Base-by-base conservation (phyloP, 2,113 vertebrate species). In the Galbula dea region DNA sequence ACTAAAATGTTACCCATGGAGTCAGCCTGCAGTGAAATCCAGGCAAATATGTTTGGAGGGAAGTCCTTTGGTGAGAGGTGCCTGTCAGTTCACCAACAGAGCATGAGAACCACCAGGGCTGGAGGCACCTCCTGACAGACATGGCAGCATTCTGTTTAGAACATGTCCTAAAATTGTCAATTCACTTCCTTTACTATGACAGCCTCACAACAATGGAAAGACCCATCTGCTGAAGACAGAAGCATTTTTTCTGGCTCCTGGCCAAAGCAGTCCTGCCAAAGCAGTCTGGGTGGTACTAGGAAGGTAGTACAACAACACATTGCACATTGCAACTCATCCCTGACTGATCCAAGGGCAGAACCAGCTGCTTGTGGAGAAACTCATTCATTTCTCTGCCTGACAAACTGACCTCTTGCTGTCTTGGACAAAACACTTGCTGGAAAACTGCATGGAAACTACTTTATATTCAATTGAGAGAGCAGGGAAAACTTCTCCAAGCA, bases 31-130 rank as follows among this genome's bases (percentile, higher is more conserved):
- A 73, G 24, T 34, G 26, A 91, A 72, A 88, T 41, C 30, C 55
- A 86, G 20, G 37, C 51, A 76, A 63, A 43, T 58, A 43, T 0
- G 2, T 41, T 57, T 2, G 3, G 43, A 74, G 73, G 37, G 45
- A 52, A 57, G 22, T 48, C 66, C 21, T 9, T 39, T 29, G 54
- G 49, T 3, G 1, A 17, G 12, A 82, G 39, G 48, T 1, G 1
- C 2, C 1, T 49, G 57, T 23, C 34, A 2, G 3, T 39, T 49
- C 0, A 0, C 45, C 4, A 1, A 29, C 15, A 26, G 11, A 45
- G 45, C n/a, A 24, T 12, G 22, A 73, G n/a, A 63, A 39, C 11
- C 61, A 29, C 27, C 18, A 41, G 41, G 62, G 62, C 39, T 65
- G 39, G 37, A 74, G 39, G 19, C 21, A 69, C 9, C 32, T 68